Evolutionary conservation across 2,888 invertebrate genomes (phyloP), one percentile per base, ranked within the genome.

Genomic region (Brachylomia viminalis): DNA sequence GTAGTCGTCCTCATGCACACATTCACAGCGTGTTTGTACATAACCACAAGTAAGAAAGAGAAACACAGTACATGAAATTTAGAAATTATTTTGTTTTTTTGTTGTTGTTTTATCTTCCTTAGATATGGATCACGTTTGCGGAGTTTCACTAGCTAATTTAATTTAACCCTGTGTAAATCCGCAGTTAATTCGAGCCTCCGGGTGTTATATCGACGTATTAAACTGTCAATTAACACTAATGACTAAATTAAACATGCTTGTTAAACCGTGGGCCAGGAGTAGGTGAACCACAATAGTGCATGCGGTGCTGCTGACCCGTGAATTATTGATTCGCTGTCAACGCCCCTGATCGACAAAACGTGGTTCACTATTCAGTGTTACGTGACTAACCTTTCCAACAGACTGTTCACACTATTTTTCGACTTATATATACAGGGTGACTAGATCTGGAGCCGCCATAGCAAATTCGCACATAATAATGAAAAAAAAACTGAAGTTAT

Each of bases 301-400:
- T 71, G 47, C 58, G 64, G 49, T 62, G 1, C 27, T 20, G 10
- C 49, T 82, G 71, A 85, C 73, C 82, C 52, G 38, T 72, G 58
- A 49, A 56, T 30, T 68, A 85, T 83, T 61, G 85, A 83, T 74
- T 68, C 33, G 27, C 56, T 77, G 77, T 85, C 73, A 71, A 69
- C 65, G 70, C 33, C 70, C 65, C 49, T 27, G 56, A 72, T 56
- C n/a, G 27, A 58, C 52, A 56, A 33, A 15, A 45, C n/a, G 69
- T 67, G 30, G 61, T 38, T 58, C 6, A n/a, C 33, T 42, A n/a
- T 30, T 30, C 38, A 33, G 10, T 54, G 23, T 76, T 65, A 13
- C 15, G 1, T 67, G 56, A 67, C 17, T n/a, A n/a, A 38, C 7
- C 2, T 67, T 56, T 67, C 11, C n/a, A n/a, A 52, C 4, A 45